phyloP scores from a whole-genome alignment of 1,140 invertebrate species.

The Eulimnadia texana region DNA sequence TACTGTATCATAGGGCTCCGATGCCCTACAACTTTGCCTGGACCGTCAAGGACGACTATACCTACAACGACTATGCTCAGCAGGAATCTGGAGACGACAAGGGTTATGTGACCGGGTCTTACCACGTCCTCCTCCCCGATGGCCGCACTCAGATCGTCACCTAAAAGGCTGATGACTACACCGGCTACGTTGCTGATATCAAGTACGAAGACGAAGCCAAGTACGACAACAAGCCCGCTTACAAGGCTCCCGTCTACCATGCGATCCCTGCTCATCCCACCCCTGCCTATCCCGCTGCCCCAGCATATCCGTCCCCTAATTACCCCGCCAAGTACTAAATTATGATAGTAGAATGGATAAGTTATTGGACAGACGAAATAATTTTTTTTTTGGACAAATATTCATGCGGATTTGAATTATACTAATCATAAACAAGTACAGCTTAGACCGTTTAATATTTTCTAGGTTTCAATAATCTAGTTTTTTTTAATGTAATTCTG shows the following conservation, averaged over 20 bases:
- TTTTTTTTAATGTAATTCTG: too few relatives aligned
- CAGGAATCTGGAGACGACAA: slow-evolving; percentile 46
- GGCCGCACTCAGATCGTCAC: slow-evolving; percentile 33
- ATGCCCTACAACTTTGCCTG: slow-evolving; percentile 53
- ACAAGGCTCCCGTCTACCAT: slow-evolving; percentile 14
- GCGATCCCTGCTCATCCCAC: too few relatives aligned
- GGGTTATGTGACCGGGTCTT: slow-evolving; percentile 41
- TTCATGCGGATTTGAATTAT: too few relatives aligned
- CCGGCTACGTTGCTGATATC: slow-evolving; percentile 21
- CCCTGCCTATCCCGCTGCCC: slow-evolving; percentile 1
- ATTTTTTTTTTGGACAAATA: too few relatives aligned
- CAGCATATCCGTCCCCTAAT: slow-evolving; percentile 4
- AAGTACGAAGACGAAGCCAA: slow-evolving; percentile 19
- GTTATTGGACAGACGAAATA: not conserved
- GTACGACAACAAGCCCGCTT: slow-evolving; percentile 16
- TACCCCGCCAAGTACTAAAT: not conserved
- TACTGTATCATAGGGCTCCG: slow-evolving; percentile 6
- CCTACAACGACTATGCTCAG: slow-evolving; percentile 56
- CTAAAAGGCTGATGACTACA: slow-evolving; percentile 19
- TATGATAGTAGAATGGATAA: not conserved
- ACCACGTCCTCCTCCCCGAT: slow-evolving; percentile 59
- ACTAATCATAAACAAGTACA: too few relatives aligned
- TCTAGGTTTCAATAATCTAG: too few relatives aligned
- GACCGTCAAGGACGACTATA: slow-evolving; percentile 46
- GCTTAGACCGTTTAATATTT: too few relatives aligned